Evolutionary conservation across 2,888 invertebrate genomes (phyloP).

Genomic region (Caenorhabditis macrosperma): DNA sequence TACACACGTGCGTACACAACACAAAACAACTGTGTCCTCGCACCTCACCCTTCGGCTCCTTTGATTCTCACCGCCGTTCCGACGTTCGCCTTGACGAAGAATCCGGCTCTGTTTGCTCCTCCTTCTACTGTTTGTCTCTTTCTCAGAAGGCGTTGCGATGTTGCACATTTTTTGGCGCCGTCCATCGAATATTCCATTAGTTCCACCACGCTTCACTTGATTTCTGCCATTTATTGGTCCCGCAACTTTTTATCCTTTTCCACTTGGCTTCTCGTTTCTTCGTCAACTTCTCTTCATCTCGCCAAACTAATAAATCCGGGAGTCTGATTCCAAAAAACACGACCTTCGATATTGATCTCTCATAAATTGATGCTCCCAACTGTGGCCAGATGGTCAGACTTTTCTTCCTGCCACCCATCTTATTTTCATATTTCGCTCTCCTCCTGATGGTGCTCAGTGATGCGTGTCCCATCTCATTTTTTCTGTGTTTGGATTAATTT

Average conservation of each 20-base stretch:
- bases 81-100: background rate
- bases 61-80: conserved; percentile 21
- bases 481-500: conserved; percentile 19
- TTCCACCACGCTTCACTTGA: conserved; percentile 47
- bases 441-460: conserved; percentile 26
- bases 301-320: background rate
- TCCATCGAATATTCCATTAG: conserved; percentile 50
- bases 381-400: conserved; percentile 29
- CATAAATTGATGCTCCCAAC: conserved; percentile 6
- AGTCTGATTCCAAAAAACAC: background rate
- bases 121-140: background rate
- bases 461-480: conserved; percentile 19
- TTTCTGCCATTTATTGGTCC: conserved; percentile 33
- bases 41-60: conserved; percentile 11
- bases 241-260: conserved; percentile 30
- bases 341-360: conserved; percentile 9
- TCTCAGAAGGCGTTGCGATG: conserved; percentile 1
- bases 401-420: conserved; percentile 13
- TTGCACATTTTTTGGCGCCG: conserved; percentile 14
- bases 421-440: conserved; percentile 3
- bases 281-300: background rate
- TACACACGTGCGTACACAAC: conserved; percentile 16
- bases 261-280: conserved; percentile 13
- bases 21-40: conserved; percentile 40
- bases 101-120: background rate